Evolutionary conservation across 2,888 invertebrate genomes (phyloP).

Genomic region (Syritta pipiens): DNA sequence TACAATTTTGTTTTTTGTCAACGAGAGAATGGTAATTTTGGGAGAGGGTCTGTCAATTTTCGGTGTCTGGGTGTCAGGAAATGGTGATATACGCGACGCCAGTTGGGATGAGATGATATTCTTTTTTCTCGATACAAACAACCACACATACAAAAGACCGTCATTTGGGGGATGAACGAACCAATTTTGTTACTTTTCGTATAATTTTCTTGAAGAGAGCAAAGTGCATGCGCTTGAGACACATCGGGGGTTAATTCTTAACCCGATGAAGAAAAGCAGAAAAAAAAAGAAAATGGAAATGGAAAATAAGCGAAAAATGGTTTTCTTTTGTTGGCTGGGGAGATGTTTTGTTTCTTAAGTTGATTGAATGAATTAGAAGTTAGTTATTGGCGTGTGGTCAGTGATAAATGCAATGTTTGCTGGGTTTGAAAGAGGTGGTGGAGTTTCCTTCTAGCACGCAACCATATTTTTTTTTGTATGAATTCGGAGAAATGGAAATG

Average conservation of each 20-base stretch:
- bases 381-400: too few species aligned
- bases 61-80: conserved; percentile 54
- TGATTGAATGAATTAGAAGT: too few species aligned
- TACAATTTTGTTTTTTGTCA: conserved; percentile 6
- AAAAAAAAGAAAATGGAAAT: background rate
- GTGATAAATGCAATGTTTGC: too few species aligned
- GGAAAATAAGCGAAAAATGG: background rate
- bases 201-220: conserved; percentile 15
- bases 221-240: conserved; percentile 61
- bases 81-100: conserved; percentile 59
- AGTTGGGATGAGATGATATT: conserved; percentile 29
- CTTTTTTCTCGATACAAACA: background rate
- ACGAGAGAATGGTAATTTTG: conserved; percentile 21
- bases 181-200: conserved; percentile 17
- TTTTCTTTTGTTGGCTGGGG: background rate
- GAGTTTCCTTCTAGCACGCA: too few species aligned
- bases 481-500: too few species aligned
- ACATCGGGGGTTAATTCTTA: conserved; percentile 16
- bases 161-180: conserved; percentile 38
- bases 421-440: too few species aligned
- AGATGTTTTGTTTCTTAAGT: background rate
- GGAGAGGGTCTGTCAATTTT: conserved; percentile 16
- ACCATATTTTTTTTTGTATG: too few species aligned
- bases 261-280: background rate
- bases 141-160: conserved; percentile 19